Evolutionary conservation across 2,113 vertebrate species (phyloP).

Genomic region (Mobula hypostoma): DNA sequence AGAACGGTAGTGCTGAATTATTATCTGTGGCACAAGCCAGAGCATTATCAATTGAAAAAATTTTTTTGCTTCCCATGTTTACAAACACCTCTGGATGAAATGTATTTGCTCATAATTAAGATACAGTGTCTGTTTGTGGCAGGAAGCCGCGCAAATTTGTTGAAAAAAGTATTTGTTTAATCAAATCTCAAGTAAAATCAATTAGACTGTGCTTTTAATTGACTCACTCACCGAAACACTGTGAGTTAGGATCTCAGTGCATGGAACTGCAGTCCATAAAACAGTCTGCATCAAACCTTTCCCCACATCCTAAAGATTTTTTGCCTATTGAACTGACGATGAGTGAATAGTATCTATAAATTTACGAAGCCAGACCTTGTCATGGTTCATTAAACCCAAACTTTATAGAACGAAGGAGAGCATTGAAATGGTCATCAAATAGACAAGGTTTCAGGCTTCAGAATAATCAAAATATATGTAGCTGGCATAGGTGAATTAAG

Average conservation of each 20-base stretch:
- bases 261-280: constrained; percentile 26
- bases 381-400: constrained; percentile 30
- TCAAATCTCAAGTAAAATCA: constrained; percentile 38
- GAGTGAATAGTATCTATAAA: constrained; percentile 20
- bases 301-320: constrained; percentile 29
- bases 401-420: not conserved
- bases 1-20: not conserved
- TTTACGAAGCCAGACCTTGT: constrained; percentile 10
- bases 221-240: constrained; percentile 33
- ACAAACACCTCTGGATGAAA: constrained; percentile 5
- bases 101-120: constrained; percentile 18
- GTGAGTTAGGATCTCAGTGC: constrained; percentile 34
- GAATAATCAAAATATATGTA: not conserved
- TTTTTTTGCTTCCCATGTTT: not conserved
- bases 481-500: not conserved
- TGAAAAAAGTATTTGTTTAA: constrained; percentile 38
- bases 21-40: not conserved
- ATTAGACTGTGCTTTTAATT: constrained; percentile 36
- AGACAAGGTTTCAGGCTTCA: not conserved
- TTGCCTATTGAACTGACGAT: constrained; percentile 33
- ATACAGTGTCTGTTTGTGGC: not conserved
- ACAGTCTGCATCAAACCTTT: not conserved
- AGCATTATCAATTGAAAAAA: not conserved
- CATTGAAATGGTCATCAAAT: not conserved
- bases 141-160: constrained; percentile 17